A percentile compares a stretch with the other conserved stretches of the same genome.
These are phyloP conservation scores for Fragum fragum DNA, from an alignment of 2,888 invertebrate genomes.

Conservation along the genomic window DNA sequence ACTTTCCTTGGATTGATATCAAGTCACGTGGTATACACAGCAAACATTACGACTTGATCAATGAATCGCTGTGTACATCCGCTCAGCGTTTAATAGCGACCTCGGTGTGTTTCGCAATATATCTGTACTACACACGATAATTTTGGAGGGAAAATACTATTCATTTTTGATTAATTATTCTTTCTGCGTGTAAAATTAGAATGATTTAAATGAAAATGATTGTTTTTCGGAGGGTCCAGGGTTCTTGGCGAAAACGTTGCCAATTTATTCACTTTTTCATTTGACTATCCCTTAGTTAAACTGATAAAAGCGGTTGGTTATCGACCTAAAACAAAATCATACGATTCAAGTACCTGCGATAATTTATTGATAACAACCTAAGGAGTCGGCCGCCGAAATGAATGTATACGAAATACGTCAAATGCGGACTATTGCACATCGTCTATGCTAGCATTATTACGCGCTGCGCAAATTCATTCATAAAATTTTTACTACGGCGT, in stretches of 20 bases:
- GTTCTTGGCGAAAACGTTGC: too few species aligned
- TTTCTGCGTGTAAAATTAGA: too few species aligned
- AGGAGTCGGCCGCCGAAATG: background rate
- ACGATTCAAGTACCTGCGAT: slow-evolving; percentile 1
- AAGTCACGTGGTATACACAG: slow-evolving; percentile 58
- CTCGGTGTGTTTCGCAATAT: slow-evolving; percentile 18
- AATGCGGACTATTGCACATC: background rate
- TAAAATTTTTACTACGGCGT: slow-evolving; percentile 29
- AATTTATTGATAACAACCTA: background rate
- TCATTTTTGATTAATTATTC: too few species aligned
- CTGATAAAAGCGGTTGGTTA: background rate
- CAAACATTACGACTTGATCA: slow-evolving; percentile 65
- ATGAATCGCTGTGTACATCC: slow-evolving; percentile 64
- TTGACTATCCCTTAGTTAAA: background rate
- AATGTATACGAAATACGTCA: background rate
- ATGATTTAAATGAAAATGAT: too few species aligned
- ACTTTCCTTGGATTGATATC: slow-evolving; percentile 28
- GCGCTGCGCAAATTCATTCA: slow-evolving; percentile 29
- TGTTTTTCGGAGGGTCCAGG: too few species aligned
- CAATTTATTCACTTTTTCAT: too few species aligned
- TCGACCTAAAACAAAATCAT: background rate
- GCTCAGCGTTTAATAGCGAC: slow-evolving; percentile 25
- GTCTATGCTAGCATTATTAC: background rate
- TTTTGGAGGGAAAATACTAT: slow-evolving; percentile 23
- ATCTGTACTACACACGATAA: background rate